phyloP scores from a whole-genome alignment of 2,113 vertebrate genomes.

The Chiloscyllium plagiosum region DNA sequence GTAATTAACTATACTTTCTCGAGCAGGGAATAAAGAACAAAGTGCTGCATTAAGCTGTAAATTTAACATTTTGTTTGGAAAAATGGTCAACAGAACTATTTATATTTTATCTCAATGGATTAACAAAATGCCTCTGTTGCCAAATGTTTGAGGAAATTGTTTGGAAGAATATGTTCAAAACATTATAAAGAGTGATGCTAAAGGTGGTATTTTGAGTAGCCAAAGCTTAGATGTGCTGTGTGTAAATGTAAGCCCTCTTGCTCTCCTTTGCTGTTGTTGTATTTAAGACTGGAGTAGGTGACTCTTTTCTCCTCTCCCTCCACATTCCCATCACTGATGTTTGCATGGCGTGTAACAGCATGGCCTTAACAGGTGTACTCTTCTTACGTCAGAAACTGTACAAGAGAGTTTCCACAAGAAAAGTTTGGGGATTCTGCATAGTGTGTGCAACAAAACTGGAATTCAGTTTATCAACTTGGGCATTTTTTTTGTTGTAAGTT shows the following conservation, averaged over 20 bases:
- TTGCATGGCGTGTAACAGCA: conserved; percentile 56
- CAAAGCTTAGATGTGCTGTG: conserved; percentile 1
- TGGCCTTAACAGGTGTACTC: conserved; percentile 59
- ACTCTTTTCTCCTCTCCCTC: background rate
- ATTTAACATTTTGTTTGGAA: conserved; percentile 37
- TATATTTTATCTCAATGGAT: conserved; percentile 36
- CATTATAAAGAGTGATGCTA: background rate
- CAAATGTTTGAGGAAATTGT: conserved; percentile 56
- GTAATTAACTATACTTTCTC: background rate
- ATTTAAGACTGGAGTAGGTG: background rate
- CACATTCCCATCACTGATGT: background rate
- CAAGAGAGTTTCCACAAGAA: background rate
- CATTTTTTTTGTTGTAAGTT: conserved; percentile 5
- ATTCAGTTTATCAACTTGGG: conserved; percentile 26
- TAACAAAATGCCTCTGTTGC: conserved; percentile 55
- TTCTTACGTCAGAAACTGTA: conserved; percentile 36
- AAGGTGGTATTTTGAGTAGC: conserved; percentile 17
- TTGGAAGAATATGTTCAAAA: conserved; percentile 9
- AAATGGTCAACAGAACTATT: conserved; percentile 39
- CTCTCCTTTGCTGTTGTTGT: background rate
- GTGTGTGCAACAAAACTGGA: conserved; percentile 16
- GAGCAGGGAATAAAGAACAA: background rate
- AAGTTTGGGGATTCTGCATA: background rate
- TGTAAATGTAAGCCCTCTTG: conserved; percentile 9
- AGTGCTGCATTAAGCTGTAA: conserved; percentile 12